These are phyloP conservation scores for Lutraria rhynchaena DNA, from an alignment of 1,140 invertebrate species.

Conservation along the genomic window DNA sequence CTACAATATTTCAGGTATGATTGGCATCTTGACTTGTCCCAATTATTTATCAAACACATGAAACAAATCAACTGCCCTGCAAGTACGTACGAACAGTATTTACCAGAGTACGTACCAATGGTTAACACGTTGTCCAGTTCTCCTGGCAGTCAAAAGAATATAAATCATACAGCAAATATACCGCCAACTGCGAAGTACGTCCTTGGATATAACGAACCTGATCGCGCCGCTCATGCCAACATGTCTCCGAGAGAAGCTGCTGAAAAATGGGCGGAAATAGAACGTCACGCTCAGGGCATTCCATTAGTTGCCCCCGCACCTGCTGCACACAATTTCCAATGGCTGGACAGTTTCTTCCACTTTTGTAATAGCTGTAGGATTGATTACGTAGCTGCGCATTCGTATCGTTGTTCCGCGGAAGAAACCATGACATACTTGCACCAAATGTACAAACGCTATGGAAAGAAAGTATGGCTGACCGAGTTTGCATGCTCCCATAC, in stretches of 20 bases:
- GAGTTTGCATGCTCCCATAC: slow-evolving; percentile 63
- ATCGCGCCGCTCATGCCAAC: slow-evolving; percentile 15
- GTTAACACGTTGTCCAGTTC: too few species aligned
- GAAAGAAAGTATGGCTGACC: slow-evolving; percentile 64
- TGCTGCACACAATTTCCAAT: slow-evolving; percentile 14
- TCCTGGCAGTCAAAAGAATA: too few species aligned
- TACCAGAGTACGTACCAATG: too few species aligned
- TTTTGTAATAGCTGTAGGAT: slow-evolving; percentile 59
- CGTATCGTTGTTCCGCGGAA: slow-evolving; percentile 61
- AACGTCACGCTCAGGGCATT: not conserved
- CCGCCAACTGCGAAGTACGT: not conserved
- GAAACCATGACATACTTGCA: slow-evolving; percentile 62
- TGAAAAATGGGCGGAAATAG: slow-evolving; percentile 21
- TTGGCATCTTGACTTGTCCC: too few species aligned
- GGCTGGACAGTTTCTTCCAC: slow-evolving; percentile 62
- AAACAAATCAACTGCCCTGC: too few species aligned
- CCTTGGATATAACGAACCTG: slow-evolving; percentile 28
- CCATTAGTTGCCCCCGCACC: slow-evolving; percentile 18
- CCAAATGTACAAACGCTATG: slow-evolving; percentile 51
- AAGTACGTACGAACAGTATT: too few species aligned
- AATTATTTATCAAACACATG: too few species aligned
- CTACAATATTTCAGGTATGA: too few species aligned
- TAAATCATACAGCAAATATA: too few species aligned
- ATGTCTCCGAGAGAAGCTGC: slow-evolving; percentile 19
- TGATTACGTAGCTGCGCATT: slow-evolving; percentile 65